These are phyloP conservation scores for Brenthis daphne DNA, from an alignment of 2,888 invertebrate species.

Conservation along the genomic window DNA sequence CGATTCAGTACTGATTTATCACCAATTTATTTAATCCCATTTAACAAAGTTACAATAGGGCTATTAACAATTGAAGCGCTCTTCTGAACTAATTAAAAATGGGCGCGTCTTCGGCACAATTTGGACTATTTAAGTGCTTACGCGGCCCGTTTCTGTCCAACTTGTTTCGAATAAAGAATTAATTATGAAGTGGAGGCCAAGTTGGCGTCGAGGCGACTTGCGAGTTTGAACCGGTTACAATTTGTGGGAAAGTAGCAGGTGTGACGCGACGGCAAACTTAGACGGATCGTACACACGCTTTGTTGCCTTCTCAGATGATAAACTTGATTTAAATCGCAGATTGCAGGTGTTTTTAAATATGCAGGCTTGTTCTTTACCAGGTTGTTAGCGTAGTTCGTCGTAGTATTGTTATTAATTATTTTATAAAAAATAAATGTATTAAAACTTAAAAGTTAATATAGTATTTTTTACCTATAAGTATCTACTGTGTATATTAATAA, in stretches of 20 bases:
- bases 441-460: too few species aligned
- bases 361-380: slow-evolving; percentile 25
- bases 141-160: slow-evolving; percentile 73
- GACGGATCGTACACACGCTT: slow-evolving; percentile 66
- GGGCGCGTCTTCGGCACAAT: slow-evolving; percentile 75
- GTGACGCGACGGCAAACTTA: slow-evolving; percentile 69
- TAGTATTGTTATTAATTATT: not conserved
- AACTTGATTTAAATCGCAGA: slow-evolving; percentile 80
- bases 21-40: slow-evolving; percentile 46
- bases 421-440: not conserved
- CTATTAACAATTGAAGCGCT: slow-evolving; percentile 75
- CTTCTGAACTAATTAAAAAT: slow-evolving; percentile 79
- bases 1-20: slow-evolving; percentile 40
- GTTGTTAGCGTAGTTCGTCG: not conserved
- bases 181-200: slow-evolving; percentile 78
- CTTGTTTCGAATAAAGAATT: slow-evolving; percentile 81
- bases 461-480: too few species aligned
- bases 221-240: slow-evolving; percentile 72
- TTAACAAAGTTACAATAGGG: slow-evolving; percentile 62
- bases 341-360: slow-evolving; percentile 63
- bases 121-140: slow-evolving; percentile 79
- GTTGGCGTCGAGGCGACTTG: slow-evolving; percentile 66
- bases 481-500: too few species aligned
- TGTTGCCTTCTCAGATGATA: slow-evolving; percentile 77
- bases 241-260: slow-evolving; percentile 80